Evolutionary conservation across 2,888 invertebrate genomes (phyloP).

Genomic region (Sthenelais limicola): DNA sequence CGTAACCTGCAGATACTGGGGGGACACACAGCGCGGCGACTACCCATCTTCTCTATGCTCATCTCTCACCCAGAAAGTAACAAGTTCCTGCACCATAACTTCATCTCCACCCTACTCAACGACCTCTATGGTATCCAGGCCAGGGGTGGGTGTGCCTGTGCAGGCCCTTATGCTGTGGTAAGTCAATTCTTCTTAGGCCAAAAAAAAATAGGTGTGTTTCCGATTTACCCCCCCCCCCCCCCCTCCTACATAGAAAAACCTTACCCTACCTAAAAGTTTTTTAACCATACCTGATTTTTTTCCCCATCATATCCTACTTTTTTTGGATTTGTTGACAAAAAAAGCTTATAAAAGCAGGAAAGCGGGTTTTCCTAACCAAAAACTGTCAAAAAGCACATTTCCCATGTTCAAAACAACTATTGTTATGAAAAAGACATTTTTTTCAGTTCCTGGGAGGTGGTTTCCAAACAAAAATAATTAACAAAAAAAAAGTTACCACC

Average conservation of each 20-base stretch:
- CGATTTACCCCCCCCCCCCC: too few species aligned
- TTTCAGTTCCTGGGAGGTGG: too few species aligned
- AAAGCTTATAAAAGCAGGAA: too few species aligned
- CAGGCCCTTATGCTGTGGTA: slow-evolving; percentile 82
- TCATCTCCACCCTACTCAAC: slow-evolving; percentile 88
- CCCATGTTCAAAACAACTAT: too few species aligned
- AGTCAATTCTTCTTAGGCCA: slow-evolving; percentile 28
- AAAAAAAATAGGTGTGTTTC: neutral
- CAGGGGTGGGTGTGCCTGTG: slow-evolving; percentile 77
- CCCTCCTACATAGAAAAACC: neutral
- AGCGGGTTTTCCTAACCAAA: too few species aligned
- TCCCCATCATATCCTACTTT: neutral
- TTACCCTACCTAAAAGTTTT: neutral
- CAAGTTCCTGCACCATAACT: slow-evolving; percentile 88
- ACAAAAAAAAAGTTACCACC: too few species aligned
- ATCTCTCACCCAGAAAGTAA: slow-evolving; percentile 84
- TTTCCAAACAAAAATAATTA: too few species aligned
- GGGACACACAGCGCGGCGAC: slow-evolving; percentile 71
- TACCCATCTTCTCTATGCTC: slow-evolving; percentile 90
- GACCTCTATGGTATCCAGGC: slow-evolving; percentile 93
- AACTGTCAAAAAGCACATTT: too few species aligned
- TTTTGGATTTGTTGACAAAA: neutral
- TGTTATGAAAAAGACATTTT: too few species aligned
- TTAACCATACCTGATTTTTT: neutral
- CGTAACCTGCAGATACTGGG: slow-evolving; percentile 80